Conservation (phyloP, 1,140 invertebrate species). For the roundworm (Caenorhabditis elegans) region WBcel235 BX284604.4:3593001-3593500, state of each 20-base stretch:
- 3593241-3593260: too few relatives aligned
- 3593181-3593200: too few relatives aligned
- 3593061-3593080: neutral
- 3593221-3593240: too few relatives aligned
- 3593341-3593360: neutral
- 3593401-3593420: neutral
- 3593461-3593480: too few relatives aligned
- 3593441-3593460: neutral
- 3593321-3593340: too few relatives aligned
- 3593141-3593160: too few relatives aligned
- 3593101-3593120: neutral
- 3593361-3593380: neutral
- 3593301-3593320: too few relatives aligned
- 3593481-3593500: neutral
- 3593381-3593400: constrained; percentile 5
- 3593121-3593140: constrained; percentile 1
- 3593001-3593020: neutral
- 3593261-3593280: too few relatives aligned
- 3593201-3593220: too few relatives aligned
- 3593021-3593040: constrained; percentile 4
- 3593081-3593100: neutral
- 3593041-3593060: neutral
- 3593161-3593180: too few relatives aligned
- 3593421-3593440: neutral
- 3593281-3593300: too few relatives aligned